Evolutionary conservation across 2,797 vertebrate genomes (phyloP).

Genomic region (Harpagifer antarcticus): DNA sequence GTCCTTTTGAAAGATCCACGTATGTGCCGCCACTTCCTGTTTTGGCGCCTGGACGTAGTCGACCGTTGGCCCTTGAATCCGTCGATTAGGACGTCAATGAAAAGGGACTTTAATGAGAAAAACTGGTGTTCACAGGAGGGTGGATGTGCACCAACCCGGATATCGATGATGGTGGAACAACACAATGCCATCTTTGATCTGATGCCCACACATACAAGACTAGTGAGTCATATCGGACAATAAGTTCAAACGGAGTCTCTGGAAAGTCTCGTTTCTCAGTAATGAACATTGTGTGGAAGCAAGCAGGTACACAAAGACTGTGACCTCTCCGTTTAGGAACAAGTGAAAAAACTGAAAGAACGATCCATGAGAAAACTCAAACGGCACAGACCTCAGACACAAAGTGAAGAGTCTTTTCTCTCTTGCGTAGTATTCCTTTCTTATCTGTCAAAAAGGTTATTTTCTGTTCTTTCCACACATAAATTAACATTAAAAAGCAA

Average conservation of each 20-base stretch:
- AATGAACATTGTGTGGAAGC: not conserved
- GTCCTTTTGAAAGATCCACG: slow-evolving; percentile 13
- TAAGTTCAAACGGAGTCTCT: slow-evolving; percentile 46
- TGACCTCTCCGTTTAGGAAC: not conserved
- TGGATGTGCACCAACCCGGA: slow-evolving; percentile 46
- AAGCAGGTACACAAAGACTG: not conserved
- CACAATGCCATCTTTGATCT: slow-evolving; percentile 83
- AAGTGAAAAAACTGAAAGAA: not conserved
- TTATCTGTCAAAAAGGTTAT: not conserved
- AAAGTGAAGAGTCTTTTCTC: slow-evolving; percentile 9
- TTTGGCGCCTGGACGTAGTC: slow-evolving; percentile 55
- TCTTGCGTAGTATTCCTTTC: not conserved
- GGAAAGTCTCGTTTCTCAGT: slow-evolving; percentile 43
- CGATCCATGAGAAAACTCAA: not conserved
- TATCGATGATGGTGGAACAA: slow-evolving; percentile 53
- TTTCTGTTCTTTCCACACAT: slow-evolving; percentile 15
- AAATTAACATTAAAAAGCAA: slow-evolving; percentile 30
- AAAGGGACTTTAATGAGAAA: slow-evolving; percentile 74
- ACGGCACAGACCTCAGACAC: not conserved
- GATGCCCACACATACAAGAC: slow-evolving; percentile 57
- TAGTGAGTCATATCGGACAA: slow-evolving; percentile 67
- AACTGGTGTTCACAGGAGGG: slow-evolving; percentile 62
- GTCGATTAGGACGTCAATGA: slow-evolving; percentile 43
- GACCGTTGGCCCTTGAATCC: not conserved
- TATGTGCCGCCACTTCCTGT: slow-evolving; percentile 35